Conservation (phyloP, 2,113 vertebrate species). For the Alligator mississippiensis region DNA sequence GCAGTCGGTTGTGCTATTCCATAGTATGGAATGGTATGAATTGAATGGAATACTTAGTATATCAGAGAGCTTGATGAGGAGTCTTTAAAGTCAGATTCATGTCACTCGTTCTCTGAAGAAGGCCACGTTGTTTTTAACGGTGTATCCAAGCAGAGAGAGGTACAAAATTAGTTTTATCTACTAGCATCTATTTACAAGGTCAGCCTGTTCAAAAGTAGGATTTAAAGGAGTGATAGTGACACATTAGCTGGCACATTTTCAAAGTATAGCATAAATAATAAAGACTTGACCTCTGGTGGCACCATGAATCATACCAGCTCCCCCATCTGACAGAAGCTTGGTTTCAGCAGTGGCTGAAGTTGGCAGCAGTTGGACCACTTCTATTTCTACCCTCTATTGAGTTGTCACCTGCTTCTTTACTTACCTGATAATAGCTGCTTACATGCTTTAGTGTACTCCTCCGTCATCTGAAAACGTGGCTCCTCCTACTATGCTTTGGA, state of each 20-base stretch:
- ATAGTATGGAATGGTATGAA: not conserved
- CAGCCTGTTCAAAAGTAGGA: not conserved
- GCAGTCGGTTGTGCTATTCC: not conserved
- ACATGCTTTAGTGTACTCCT: too few species aligned
- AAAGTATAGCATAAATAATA: not conserved
- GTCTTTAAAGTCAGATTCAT: not conserved
- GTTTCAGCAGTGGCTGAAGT: not conserved
- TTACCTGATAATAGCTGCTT: not conserved
- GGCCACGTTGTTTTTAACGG: too few species aligned
- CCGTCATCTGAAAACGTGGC: not conserved
- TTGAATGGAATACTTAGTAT: not conserved
- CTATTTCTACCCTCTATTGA: not conserved
- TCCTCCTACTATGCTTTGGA: accelerated
- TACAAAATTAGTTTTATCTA: too few species aligned
- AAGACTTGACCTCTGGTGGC: too few species aligned
- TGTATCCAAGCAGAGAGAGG: too few species aligned
- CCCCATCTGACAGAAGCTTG: too few species aligned
- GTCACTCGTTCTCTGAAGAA: too few species aligned
- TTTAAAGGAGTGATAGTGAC: not conserved
- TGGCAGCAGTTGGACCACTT: not conserved
- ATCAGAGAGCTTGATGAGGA: not conserved
- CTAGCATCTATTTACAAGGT: not conserved
- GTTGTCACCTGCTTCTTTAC: not conserved
- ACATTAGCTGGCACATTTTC: not conserved
- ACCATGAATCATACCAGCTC: too few species aligned